Evolutionary conservation across 2,113 vertebrate species (phyloP), one percentile per base, ranked within the genome.

Genomic region (Pollachius pollachius): DNA sequence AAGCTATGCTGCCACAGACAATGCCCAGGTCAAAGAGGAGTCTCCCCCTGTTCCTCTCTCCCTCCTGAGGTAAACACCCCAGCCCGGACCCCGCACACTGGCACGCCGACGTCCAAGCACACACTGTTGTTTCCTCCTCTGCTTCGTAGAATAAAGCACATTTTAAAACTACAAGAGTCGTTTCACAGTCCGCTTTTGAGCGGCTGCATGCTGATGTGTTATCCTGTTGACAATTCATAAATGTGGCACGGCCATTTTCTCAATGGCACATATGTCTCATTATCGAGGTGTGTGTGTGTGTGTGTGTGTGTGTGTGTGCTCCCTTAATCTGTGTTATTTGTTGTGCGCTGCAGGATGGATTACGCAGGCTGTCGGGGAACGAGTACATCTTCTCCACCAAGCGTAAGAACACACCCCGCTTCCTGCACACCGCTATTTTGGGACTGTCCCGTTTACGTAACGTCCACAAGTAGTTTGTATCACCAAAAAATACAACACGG

Each of bases 281-380:
- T 48, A 48, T 48, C 9, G 12, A 13, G 8, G 41, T 48, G 41
- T 48, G 41, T 48, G 8, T 48, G 41, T 41, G 37, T 41, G 37
- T 41, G 37, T 41, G 6, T 41, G 37, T 48, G 41, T 48, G 41
- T 48, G 5, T 48, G 41, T 13, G 1, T 48, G 41, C 4, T 57
- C 54, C 2, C 17, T 16, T n/a, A 57, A 57, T 61, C 52, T 13
- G 48, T 64, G 17, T 52, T 11, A 23, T 59, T 58, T 52, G 48
- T 58, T 64, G 23, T 70, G 62, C 1, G 68, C 66, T 63, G 83
- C 89, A 99, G 97, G 97, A 97, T 77, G 96, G 96, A 60, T 91
- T 98, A 70, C 93, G 96, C 85, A 95, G 95, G 90, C 84, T 96
- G 76, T 97, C 96, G 54, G 96, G 96, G 85, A 97, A 96, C 0